Conservation (phyloP, 1,140 invertebrate genomes). For the Drosophila azteca region DNA sequence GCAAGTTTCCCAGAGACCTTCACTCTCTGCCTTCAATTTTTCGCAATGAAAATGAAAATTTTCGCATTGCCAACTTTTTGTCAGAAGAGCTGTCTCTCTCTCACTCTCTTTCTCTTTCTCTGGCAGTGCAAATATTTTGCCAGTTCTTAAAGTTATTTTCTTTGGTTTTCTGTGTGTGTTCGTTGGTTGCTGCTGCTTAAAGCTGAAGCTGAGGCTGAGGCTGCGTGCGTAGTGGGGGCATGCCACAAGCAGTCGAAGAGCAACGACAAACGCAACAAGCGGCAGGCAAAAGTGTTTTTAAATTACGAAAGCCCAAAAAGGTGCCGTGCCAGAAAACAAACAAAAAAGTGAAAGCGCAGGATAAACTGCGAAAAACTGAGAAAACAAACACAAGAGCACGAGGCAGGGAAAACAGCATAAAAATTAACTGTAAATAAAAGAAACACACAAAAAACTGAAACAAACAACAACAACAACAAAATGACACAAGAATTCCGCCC, state of each 20-base stretch:
- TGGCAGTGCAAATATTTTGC: constrained; percentile 23
- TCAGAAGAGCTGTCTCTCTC: neutral
- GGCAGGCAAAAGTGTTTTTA: constrained; percentile 33
- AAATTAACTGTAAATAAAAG: constrained; percentile 64
- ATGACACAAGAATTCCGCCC: constrained; percentile 10
- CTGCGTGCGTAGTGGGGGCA: too few relatives aligned
- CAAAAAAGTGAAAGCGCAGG: neutral
- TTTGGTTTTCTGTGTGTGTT: too few relatives aligned
- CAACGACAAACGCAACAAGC: constrained; percentile 24
- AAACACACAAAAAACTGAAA: constrained; percentile 32
- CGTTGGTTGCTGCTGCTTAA: too few relatives aligned
- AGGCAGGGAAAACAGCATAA: constrained; percentile 29
- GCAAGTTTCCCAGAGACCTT: neutral
- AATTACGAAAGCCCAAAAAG: constrained; percentile 25
- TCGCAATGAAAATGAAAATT: constrained; percentile 21
- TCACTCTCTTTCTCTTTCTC: neutral
- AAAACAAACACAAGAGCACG: neutral
- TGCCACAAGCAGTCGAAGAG: constrained; percentile 31
- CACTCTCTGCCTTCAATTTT: neutral
- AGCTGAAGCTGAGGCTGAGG: too few relatives aligned
- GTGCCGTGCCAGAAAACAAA: too few relatives aligned
- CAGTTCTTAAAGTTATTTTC: constrained; percentile 30
- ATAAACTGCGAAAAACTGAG: neutral
- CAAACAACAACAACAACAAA: constrained; percentile 12
- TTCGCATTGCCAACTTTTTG: constrained; percentile 18